Conservation (phyloP, 1,140 invertebrate genomes). For the Musca vetustissima region DNA sequence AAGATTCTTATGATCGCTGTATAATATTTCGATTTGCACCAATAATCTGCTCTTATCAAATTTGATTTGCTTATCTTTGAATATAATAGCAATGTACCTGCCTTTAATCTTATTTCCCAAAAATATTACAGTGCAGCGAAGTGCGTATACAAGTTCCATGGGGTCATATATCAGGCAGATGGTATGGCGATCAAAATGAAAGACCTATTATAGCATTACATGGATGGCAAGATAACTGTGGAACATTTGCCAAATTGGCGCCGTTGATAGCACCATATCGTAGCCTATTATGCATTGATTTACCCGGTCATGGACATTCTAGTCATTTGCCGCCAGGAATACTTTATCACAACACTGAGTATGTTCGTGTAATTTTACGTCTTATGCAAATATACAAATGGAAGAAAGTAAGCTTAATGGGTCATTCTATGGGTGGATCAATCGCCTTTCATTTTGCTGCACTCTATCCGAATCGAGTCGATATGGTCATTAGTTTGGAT, state of each 20-base stretch:
- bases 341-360: constrained; percentile 61
- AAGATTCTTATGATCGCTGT: no score
- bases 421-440: constrained; percentile 67
- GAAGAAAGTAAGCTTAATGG: constrained; percentile 65
- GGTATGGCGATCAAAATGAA: constrained; percentile 64
- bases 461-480: constrained; percentile 60
- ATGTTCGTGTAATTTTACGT: constrained; percentile 58
- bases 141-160: constrained; percentile 63
- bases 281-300: constrained; percentile 67
- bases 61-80: no score
- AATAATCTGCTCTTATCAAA: no score
- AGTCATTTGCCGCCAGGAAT: constrained; percentile 64
- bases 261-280: constrained; percentile 61
- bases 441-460: constrained; percentile 59
- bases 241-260: constrained; percentile 67
- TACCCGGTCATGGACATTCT: constrained; percentile 70
- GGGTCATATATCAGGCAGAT: constrained; percentile 66
- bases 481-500: constrained; percentile 65
- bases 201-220: constrained; percentile 69
- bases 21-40: no score
- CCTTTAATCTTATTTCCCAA: not conserved
- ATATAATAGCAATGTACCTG: no score
- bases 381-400: constrained; percentile 66
- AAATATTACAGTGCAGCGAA: constrained; percentile 57
- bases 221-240: constrained; percentile 74